Conservation (phyloP, 2,888 invertebrate species). For the Junonia oenone region DNA sequence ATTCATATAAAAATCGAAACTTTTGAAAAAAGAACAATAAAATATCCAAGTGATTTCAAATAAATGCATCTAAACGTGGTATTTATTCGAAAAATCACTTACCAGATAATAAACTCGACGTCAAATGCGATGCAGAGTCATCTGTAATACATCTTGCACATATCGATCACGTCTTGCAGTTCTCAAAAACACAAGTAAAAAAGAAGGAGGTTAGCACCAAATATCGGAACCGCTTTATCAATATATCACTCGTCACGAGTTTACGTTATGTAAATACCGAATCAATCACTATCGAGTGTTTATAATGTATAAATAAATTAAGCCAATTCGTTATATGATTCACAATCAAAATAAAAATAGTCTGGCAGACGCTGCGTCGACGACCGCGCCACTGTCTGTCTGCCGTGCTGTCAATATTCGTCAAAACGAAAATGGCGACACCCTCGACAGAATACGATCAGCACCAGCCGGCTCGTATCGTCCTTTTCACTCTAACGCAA, state of each 20-base stretch:
- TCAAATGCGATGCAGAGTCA: constrained; percentile 63
- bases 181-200: constrained; percentile 73
- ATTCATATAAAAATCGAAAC: constrained; percentile 34
- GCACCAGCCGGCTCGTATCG: constrained; percentile 56
- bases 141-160: constrained; percentile 77
- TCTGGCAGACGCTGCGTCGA: constrained; percentile 73
- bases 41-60: constrained; percentile 21
- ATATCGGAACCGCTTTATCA: constrained; percentile 48
- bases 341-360: constrained; percentile 79
- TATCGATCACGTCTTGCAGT: constrained; percentile 78
- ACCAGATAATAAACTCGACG: constrained; percentile 64
- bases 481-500: constrained; percentile 43
- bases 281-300: constrained; percentile 42
- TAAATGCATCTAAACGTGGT: constrained; percentile 3
- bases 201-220: constrained; percentile 74
- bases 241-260: constrained; percentile 58
- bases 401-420: constrained; percentile 85
- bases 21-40: constrained; percentile 31
- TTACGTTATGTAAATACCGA: constrained; percentile 49
- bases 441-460: constrained; percentile 80
- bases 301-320: constrained; percentile 38
- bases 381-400: constrained; percentile 76
- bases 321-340: constrained; percentile 62
- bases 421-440: constrained; percentile 87
- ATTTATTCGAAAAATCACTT: constrained; percentile 37